phyloP scores from a whole-genome alignment of 2,113 vertebrate genomes.

The Ellobius talpinus region DNA sequence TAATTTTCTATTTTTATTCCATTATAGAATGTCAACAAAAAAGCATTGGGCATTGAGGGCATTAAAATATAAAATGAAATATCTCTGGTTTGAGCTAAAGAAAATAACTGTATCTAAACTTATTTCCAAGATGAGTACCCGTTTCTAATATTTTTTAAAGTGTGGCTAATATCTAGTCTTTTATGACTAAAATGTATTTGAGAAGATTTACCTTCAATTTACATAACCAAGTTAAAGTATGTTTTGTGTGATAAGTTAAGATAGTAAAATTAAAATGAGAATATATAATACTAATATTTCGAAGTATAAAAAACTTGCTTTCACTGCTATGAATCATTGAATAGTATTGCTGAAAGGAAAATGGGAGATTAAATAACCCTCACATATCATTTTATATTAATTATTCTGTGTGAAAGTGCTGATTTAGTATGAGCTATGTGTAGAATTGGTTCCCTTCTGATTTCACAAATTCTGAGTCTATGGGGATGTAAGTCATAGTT shows the following conservation, averaged over 20 bases:
- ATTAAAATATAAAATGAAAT: slow-evolving; percentile 36
- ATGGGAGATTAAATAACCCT: slow-evolving; percentile 56
- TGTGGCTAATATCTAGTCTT: background rate
- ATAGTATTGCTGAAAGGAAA: slow-evolving; percentile 1
- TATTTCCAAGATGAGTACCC: background rate
- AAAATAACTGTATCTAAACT: background rate
- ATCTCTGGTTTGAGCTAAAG: background rate
- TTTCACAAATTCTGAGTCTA: slow-evolving; percentile 17
- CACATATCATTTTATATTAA: slow-evolving; percentile 38
- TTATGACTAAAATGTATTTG: background rate
- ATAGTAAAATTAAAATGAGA: slow-evolving; percentile 27
- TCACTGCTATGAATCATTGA: background rate
- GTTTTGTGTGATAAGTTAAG: background rate
- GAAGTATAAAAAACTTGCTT: slow-evolving; percentile 52
- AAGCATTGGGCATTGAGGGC: background rate
- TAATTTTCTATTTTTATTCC: background rate
- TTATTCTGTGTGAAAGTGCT: slow-evolving; percentile 4
- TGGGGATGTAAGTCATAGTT: background rate
- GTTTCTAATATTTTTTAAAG: slow-evolving; percentile 4
- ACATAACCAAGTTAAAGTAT: background rate
- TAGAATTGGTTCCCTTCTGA: background rate
- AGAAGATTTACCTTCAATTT: slow-evolving; percentile 1
- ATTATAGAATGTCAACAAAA: background rate
- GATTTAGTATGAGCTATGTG: background rate
- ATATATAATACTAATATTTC: slow-evolving; percentile 40